phyloP scores from a whole-genome alignment of 37 sponge, comb jelly and placozoan species.

The Theonella swinhoei region DNA sequence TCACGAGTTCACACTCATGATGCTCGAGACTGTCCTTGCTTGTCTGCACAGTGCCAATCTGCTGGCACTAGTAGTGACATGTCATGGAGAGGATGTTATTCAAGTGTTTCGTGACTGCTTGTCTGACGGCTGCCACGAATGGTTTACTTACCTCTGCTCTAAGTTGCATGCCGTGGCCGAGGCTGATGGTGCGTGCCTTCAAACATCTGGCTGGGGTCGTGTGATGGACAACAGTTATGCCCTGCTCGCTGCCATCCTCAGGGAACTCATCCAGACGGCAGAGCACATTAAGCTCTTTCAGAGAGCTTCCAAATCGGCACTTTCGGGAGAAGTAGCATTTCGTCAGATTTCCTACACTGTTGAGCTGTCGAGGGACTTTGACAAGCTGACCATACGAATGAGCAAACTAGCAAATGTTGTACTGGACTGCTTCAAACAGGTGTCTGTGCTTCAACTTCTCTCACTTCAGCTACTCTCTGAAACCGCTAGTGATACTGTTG shows the following conservation, averaged over 20 bases:
- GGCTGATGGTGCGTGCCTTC: neutral
- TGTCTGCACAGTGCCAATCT: conserved; percentile 19
- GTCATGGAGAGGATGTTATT: conserved; percentile 13
- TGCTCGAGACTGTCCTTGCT: conserved; percentile 46
- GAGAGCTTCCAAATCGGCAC: conserved; percentile 32
- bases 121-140: conserved; percentile 53
- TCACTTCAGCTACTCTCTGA: conserved; percentile 60
- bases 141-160: conserved; percentile 70
- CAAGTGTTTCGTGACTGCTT: conserved; percentile 17
- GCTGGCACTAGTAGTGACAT: neutral
- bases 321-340: neutral
- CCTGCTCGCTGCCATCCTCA: conserved; percentile 14
- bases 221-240: conserved; percentile 18
- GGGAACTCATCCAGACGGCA: conserved; percentile 10
- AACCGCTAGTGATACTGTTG: conserved; percentile 50
- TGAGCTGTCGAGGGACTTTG: conserved; percentile 29
- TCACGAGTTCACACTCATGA: conserved; percentile 56
- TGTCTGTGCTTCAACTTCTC: conserved; percentile 72
- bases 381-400: conserved; percentile 40
- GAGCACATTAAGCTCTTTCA: conserved; percentile 27
- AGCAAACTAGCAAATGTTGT: conserved; percentile 56
- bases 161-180: conserved; percentile 53
- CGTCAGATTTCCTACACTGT: conserved; percentile 13
- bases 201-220: conserved; percentile 6
- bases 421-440: conserved; percentile 44